Evolutionary conservation across 2,888 invertebrate species (phyloP).

Genomic region (Heliconius ethilla): DNA sequence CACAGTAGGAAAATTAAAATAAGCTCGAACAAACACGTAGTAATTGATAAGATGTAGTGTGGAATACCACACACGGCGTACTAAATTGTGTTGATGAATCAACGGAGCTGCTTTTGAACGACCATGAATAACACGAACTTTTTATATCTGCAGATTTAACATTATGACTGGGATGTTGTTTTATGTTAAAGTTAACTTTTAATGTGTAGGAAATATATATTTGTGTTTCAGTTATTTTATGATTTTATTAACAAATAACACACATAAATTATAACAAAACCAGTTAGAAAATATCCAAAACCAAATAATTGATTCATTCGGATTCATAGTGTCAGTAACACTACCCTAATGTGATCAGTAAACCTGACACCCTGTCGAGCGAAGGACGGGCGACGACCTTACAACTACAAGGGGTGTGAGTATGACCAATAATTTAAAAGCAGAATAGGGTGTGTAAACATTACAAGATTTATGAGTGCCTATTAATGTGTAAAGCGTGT

Average conservation of each 20-base stretch:
- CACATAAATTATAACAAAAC: neutral
- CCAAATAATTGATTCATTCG: slow-evolving; percentile 16
- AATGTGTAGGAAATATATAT: neutral
- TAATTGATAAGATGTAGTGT: slow-evolving; percentile 51
- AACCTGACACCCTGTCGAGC: slow-evolving; percentile 56
- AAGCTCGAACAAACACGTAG: slow-evolving; percentile 21
- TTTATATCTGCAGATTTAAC: slow-evolving; percentile 24
- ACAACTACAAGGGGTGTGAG: slow-evolving; percentile 45
- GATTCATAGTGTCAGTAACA: slow-evolving; percentile 27
- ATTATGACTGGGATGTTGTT: slow-evolving; percentile 19
- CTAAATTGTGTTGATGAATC: slow-evolving; percentile 62
- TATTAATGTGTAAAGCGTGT: neutral
- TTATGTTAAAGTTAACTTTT: neutral
- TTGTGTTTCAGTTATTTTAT: neutral
- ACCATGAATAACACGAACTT: slow-evolving; percentile 32
- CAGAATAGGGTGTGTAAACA: neutral
- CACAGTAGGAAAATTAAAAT: neutral
- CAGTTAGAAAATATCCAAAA: neutral
- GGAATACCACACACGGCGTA: slow-evolving; percentile 62
- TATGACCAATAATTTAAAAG: slow-evolving; percentile 40
- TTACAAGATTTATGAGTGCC: neutral
- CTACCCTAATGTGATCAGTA: slow-evolving; percentile 59
- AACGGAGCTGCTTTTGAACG: slow-evolving; percentile 36
- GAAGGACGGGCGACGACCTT: slow-evolving; percentile 70
- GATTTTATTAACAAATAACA: neutral